Conservation (phyloP, 92 coral and sea anemone genomes). For the Porites evermanni region DNA sequence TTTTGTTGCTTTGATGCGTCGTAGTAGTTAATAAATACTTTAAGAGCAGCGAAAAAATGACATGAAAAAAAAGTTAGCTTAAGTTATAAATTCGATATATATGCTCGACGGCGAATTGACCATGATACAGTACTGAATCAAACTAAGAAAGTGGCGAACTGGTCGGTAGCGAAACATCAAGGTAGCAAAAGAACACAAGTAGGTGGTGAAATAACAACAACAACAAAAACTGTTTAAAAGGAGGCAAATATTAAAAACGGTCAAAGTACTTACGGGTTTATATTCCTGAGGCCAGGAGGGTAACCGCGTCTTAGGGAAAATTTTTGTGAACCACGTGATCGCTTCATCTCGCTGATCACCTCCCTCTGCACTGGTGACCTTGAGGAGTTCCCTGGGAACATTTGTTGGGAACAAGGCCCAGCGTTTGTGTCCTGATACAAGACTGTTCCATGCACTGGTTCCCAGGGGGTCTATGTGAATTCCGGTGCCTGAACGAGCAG, state of each 20-base stretch:
- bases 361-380: slow-evolving; percentile 84
- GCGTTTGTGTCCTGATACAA: slow-evolving; percentile 93
- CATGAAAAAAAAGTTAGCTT: too few species aligned
- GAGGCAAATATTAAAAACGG: neutral
- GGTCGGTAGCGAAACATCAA: too few species aligned
- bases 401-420: slow-evolving; percentile 98
- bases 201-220: too few species aligned
- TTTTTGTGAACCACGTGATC: slow-evolving; percentile 87
- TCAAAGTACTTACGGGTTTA: slow-evolving; percentile 80
- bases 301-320: slow-evolving; percentile 85
- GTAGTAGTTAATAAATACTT: too few species aligned
- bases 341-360: slow-evolving; percentile 98
- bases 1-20: too few species aligned
- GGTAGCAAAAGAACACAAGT: too few species aligned
- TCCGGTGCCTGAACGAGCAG: slow-evolving; percentile 98
- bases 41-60: too few species aligned
- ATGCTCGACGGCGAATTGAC: too few species aligned
- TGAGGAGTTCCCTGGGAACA: slow-evolving; percentile 87
- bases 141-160: too few species aligned
- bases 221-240: neutral
- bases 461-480: slow-evolving; percentile 99
- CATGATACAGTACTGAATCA: too few species aligned
- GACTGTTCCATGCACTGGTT: slow-evolving; percentile 99
- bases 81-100: too few species aligned
- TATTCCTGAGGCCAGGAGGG: slow-evolving; percentile 98